These are phyloP conservation scores for Euura saliciscinereae DNA, from an alignment of 1,140 invertebrate genomes.

Conservation along the genomic window DNA sequence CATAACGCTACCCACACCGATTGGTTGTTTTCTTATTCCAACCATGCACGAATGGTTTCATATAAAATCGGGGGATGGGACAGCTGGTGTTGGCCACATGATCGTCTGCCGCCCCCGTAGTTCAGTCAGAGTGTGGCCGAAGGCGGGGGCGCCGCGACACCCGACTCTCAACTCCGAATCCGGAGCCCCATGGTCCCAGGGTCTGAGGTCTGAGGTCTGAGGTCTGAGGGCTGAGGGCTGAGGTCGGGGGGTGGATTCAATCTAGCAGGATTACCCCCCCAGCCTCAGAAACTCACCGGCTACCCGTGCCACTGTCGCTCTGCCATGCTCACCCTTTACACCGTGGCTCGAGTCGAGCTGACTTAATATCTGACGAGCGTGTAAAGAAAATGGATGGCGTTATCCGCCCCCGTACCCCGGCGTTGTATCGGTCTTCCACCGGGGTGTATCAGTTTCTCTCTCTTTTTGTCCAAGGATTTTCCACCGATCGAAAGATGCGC, in stretches of 20 bases:
- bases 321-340: neutral
- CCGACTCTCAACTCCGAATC: neutral
- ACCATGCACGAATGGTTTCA: neutral
- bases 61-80: neutral
- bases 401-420: neutral
- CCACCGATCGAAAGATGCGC: neutral
- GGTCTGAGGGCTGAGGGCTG: neutral
- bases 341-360: neutral
- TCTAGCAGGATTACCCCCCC: slow-evolving; percentile 41
- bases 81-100: slow-evolving; percentile 4
- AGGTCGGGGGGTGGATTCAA: slow-evolving; percentile 36
- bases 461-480: neutral
- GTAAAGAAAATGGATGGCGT: slow-evolving; percentile 7
- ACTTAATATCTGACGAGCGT: slow-evolving; percentile 14
- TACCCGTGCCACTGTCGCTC: neutral
- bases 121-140: neutral
- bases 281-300: neutral
- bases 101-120: neutral
- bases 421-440: neutral
- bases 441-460: neutral
- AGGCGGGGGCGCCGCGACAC: neutral
- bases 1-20: neutral
- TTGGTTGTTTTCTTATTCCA: slow-evolving; percentile 3
- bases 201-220: no score
- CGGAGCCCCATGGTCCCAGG: neutral